Evolutionary conservation across 2,113 vertebrate species (phyloP).

Genomic region (Vombatus ursinus): DNA sequence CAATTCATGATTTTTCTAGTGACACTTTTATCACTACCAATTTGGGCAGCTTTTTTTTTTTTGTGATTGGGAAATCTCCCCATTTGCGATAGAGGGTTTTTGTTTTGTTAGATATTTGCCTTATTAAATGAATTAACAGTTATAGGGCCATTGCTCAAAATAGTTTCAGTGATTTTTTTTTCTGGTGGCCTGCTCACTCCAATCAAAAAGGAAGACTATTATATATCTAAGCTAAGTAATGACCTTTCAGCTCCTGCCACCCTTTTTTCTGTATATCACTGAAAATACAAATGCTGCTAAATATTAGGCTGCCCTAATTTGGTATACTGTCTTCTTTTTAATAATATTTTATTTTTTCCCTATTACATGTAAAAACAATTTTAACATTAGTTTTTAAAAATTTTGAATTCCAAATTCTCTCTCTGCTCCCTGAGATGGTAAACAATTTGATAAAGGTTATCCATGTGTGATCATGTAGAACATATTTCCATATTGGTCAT

Average conservation of each 20-base stretch:
- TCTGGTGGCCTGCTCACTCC: constrained; percentile 39
- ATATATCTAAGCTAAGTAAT: constrained; percentile 9
- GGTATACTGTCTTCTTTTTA: background rate
- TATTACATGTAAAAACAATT: background rate
- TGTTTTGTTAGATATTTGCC: constrained; percentile 1
- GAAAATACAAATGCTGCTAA: constrained; percentile 16
- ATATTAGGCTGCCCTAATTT: constrained; percentile 21
- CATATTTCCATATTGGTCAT: too few species aligned
- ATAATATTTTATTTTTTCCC: background rate
- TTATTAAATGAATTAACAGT: constrained; percentile 37
- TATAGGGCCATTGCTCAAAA: background rate
- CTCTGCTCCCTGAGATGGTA: too few species aligned
- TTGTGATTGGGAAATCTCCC: background rate
- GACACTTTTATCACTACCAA: background rate
- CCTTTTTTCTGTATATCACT: constrained; percentile 34
- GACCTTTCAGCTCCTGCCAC: background rate
- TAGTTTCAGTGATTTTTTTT: constrained; percentile 40
- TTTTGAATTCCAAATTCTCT: too few species aligned
- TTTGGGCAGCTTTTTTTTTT: constrained; percentile 46
- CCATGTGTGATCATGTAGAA: too few species aligned
- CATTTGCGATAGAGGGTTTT: background rate
- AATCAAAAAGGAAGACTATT: constrained; percentile 35
- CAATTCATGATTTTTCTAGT: background rate
- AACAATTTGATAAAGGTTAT: too few species aligned
- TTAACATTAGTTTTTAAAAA: background rate